Evolutionary conservation across 2,888 invertebrate genomes (phyloP).

Genomic region (Anorthoa munda): DNA sequence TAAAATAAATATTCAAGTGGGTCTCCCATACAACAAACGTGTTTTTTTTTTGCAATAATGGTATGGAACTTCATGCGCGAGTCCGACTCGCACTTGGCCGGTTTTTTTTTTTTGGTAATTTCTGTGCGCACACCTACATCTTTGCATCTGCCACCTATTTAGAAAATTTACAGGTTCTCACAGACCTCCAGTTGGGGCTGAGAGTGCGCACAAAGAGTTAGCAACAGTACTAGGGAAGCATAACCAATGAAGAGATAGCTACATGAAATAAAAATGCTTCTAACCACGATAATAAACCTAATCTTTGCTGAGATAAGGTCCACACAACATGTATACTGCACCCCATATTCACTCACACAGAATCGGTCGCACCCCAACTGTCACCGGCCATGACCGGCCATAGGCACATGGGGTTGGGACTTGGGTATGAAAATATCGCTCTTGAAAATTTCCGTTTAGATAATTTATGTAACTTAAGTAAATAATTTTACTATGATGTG

Average conservation of each 20-base stretch:
- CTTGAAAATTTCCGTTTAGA: background rate
- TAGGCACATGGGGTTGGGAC: background rate
- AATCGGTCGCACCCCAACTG: background rate
- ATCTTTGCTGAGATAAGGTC: background rate
- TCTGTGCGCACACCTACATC: background rate
- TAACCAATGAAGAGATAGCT: background rate
- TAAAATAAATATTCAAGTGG: no score
- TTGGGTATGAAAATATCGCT: background rate
- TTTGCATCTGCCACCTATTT: background rate
- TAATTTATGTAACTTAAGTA: background rate
- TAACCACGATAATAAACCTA: slow-evolving; percentile 1
- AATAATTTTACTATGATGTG: background rate
- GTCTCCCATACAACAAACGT: no score
- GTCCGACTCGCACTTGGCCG: no score
- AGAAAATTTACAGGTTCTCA: background rate
- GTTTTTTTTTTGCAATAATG: no score
- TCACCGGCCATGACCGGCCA: background rate
- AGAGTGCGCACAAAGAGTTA: background rate
- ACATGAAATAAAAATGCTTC: slow-evolving; percentile 5
- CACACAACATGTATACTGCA: background rate
- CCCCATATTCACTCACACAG: slow-evolving; percentile 13
- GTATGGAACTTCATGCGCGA: no score
- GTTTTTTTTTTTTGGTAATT: background rate
- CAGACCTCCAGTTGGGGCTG: background rate
- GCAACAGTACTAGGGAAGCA: slow-evolving; percentile 26